Conservation (phyloP, 1,140 invertebrate genomes). For the Drosophila yakuba region DNA sequence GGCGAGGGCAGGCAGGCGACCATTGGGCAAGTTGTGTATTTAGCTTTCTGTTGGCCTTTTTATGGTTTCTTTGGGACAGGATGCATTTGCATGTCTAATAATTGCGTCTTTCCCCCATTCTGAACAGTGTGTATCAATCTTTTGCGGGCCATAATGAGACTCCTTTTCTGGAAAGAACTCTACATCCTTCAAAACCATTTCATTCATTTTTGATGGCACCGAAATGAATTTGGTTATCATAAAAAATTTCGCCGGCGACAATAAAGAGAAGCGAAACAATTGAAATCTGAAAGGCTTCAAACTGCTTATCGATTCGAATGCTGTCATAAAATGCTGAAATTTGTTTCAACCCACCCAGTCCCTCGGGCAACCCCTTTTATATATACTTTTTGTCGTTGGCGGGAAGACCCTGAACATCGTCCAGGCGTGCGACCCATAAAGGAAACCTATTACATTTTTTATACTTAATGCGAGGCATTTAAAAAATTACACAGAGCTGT, state of each 20-base stretch:
- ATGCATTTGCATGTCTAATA: conserved; percentile 67
- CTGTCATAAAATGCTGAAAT: conserved; percentile 69
- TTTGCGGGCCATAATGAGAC: conserved; percentile 31
- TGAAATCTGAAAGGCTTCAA: conserved; percentile 71
- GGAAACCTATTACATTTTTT: conserved; percentile 71
- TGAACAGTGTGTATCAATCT: neutral
- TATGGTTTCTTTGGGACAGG: conserved; percentile 35
- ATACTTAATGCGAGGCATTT: conserved; percentile 69
- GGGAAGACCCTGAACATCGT: conserved; percentile 20
- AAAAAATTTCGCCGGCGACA: conserved; percentile 57
- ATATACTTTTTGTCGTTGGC: neutral
- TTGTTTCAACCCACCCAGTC: conserved; percentile 18
- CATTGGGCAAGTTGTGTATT: conserved; percentile 13
- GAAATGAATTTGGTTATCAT: conserved; percentile 70
- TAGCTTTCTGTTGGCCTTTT: conserved; percentile 35
- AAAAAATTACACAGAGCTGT: conserved; percentile 36
- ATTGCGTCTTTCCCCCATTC: conserved; percentile 22
- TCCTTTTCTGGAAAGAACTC: neutral
- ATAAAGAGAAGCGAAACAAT: conserved; percentile 66
- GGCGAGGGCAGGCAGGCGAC: neutral
- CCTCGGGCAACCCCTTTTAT: conserved; percentile 10
- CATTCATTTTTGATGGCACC: conserved; percentile 62
- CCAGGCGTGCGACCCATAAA: conserved; percentile 49
- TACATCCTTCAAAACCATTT: conserved; percentile 18
- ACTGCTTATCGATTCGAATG: conserved; percentile 77